phyloP scores from a whole-genome alignment of 2,888 invertebrate genomes.

The Ichneumon xanthorius region DNA sequence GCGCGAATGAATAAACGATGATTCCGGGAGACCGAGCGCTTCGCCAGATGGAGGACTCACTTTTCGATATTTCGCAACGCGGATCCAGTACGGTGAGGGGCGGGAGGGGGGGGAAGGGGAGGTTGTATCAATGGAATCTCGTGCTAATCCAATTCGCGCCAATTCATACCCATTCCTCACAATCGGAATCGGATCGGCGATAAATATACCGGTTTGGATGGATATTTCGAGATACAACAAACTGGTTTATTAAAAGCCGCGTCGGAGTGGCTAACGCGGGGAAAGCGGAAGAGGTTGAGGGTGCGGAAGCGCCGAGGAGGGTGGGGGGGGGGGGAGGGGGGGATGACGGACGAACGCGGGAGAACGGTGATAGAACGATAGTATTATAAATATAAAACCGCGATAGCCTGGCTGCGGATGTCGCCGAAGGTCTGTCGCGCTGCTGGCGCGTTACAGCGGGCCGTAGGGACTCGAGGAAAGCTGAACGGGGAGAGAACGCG shows the following conservation, averaged over 20 bases:
- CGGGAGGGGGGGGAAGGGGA: neutral
- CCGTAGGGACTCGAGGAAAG: constrained; percentile 6
- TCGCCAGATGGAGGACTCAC: constrained; percentile 23
- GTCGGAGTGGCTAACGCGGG: constrained; percentile 13
- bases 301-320: neutral
- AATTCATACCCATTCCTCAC: constrained; percentile 29
- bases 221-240: constrained; percentile 34
- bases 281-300: neutral
- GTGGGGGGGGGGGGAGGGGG: neutral
- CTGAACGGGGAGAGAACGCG: constrained; percentile 19
- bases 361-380: constrained; percentile 53
- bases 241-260: constrained; percentile 57
- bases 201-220: neutral
- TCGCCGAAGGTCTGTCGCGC: constrained; percentile 43
- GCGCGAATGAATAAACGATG: constrained; percentile 62
- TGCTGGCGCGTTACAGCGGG: constrained; percentile 9
- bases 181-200: neutral
- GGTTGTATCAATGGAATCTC: constrained; percentile 44
- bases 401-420: constrained; percentile 5
- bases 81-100: neutral
- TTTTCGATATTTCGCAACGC: constrained; percentile 42
- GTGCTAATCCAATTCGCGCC: constrained; percentile 56
- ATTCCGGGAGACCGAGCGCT: constrained; percentile 23
- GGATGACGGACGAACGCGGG: constrained; percentile 53
- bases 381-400: constrained; percentile 61